Conservation (phyloP, 2,797 vertebrate genomes). For the Fundulus diaphanus region DNA sequence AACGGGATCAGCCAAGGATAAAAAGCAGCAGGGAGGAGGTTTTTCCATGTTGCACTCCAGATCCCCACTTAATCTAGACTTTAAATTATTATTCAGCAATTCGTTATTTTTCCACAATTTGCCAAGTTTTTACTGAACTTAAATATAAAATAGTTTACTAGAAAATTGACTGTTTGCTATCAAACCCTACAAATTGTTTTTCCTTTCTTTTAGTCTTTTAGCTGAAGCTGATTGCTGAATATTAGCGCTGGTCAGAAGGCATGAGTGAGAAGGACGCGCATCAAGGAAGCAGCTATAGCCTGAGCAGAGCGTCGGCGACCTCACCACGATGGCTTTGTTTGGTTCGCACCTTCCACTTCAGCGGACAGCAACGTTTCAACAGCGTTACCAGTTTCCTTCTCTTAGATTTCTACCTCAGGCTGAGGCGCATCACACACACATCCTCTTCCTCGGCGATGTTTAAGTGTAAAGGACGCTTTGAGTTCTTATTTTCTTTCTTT, state of each 20-base stretch:
- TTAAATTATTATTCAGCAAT: too few relatives aligned
- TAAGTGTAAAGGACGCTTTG: conserved; percentile 15
- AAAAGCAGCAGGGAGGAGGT: too few relatives aligned
- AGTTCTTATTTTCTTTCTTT: not conserved
- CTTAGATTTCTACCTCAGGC: conserved; percentile 43
- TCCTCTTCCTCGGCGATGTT: conserved; percentile 41
- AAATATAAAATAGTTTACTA: not conserved
- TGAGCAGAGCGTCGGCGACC: conserved; percentile 1
- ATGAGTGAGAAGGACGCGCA: not conserved
- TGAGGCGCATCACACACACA: conserved; percentile 38
- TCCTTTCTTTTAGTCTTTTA: not conserved
- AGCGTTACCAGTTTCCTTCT: conserved; percentile 53
- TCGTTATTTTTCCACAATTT: not conserved
- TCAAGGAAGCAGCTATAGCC: not conserved
- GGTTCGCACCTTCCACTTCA: conserved; percentile 58
- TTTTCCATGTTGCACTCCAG: too few relatives aligned
- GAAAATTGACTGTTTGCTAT: not conserved
- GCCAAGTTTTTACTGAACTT: not conserved
- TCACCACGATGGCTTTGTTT: conserved; percentile 59
- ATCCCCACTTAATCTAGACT: not conserved
- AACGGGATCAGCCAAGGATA: too few relatives aligned
- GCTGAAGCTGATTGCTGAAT: not conserved
- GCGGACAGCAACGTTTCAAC: conserved; percentile 13
- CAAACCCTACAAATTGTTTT: not conserved
- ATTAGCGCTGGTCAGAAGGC: not conserved